Evolutionary conservation across 2,888 invertebrate species (phyloP), one percentile per base, ranked within the genome.

Genomic region (Pandemis heparana): DNA sequence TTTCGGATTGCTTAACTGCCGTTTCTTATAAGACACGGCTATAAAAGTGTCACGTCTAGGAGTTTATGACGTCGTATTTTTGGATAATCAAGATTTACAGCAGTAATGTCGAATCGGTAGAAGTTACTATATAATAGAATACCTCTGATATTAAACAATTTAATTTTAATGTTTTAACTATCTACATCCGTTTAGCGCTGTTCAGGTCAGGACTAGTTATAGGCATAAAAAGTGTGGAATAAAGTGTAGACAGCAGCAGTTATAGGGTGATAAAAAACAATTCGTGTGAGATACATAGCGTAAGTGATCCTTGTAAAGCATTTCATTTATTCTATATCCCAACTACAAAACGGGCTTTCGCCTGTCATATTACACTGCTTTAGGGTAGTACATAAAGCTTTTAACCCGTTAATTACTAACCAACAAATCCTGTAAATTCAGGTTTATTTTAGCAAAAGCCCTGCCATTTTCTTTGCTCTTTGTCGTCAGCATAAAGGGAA

Each of bases 21-120:
- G 67, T 67, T 12, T 48, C 56, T 48, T 69, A 68, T 65, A 70
- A 59, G 53, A 70, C 69, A 69, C 32, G 60, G 43, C 53, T n/a
- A 46, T 74, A 70, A 74, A 74, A 72, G 48, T 59, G 74, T 70
- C 74, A 74, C 64, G 69, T 65, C 74, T 51, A 65, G 23, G 48
- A 59, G 64, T 43, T 74, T 74, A 74, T 60, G 65, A 65, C 65
- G 70, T 65, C 74, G 74, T 74, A 74, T 65, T 59, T 70, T 65
- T 53, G 65, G 60, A 69, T 74, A 70, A 70, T 61, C 51, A 32
- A 70, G 70, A 70, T 61, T 64, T 70, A 74, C 69, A 32, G 32
- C 62, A 41, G 68, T 64, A 69, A 73, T 64, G 60, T 70, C 41
- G 62, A 70, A 70, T 65, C 65, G 56, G 63, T 59, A 69, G 59